These are phyloP conservation scores for Drosophila sordidapex DNA, from an alignment of 2,888 invertebrate genomes.

Conservation along the genomic window DNA sequence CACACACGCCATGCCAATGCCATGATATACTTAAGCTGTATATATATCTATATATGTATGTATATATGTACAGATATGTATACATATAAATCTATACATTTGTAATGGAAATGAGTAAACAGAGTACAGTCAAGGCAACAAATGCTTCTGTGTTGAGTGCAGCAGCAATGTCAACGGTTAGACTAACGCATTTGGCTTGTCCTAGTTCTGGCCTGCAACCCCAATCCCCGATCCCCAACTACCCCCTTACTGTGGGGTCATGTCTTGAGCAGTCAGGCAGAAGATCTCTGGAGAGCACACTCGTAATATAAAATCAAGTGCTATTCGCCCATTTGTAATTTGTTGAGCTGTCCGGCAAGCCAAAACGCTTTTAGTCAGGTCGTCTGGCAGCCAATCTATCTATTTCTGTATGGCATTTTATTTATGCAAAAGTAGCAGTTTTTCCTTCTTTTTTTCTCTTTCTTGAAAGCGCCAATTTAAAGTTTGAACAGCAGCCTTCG, in stretches of 20 bases:
- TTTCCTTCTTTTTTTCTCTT: conserved; percentile 36
- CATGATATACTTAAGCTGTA: conserved; percentile 7
- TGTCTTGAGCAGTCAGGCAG: conserved; percentile 34
- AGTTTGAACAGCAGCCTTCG: conserved; percentile 46
- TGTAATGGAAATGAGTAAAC: conserved; percentile 11
- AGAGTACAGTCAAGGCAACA: conserved; percentile 14
- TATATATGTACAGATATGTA: background rate
- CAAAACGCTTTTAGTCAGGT: conserved; percentile 36
- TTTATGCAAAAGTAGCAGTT: conserved; percentile 73
- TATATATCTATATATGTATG: background rate
- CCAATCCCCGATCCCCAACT: conserved; percentile 2
- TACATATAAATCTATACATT: background rate
- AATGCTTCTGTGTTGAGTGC: conserved; percentile 26
- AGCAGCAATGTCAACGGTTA: conserved; percentile 30
- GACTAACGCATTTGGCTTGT: conserved; percentile 19
- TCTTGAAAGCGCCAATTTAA: conserved; percentile 56
- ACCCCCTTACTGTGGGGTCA: conserved; percentile 2
- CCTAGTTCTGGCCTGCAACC: conserved; percentile 1
- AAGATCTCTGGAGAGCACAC: conserved; percentile 42
- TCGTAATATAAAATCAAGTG: conserved; percentile 60
- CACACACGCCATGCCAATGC: conserved; percentile 13
- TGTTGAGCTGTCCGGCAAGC: conserved; percentile 32
- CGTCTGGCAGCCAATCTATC: conserved; percentile 52
- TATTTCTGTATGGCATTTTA: conserved; percentile 64
- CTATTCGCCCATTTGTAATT: conserved; percentile 49